These are phyloP conservation scores for Mamestra configurata DNA, from an alignment of 1,140 invertebrate species.

Conservation along the genomic window DNA sequence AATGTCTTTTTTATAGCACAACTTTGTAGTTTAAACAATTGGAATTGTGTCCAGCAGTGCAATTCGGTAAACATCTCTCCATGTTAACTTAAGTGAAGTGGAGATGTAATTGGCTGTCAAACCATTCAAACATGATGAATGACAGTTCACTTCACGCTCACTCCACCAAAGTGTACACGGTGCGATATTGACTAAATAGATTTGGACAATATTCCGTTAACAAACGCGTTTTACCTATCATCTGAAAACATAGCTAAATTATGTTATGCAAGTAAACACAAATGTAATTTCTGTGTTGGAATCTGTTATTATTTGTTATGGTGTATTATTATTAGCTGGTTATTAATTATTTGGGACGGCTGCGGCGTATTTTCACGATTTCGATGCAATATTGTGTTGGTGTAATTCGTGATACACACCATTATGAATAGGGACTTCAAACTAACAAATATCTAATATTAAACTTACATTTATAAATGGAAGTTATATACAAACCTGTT, in stretches of 20 bases:
- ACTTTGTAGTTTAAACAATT: neutral
- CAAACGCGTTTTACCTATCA: too few species aligned
- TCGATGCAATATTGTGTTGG: neutral
- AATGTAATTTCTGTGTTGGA: neutral
- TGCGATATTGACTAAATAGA: too few species aligned
- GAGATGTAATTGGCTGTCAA: too few species aligned
- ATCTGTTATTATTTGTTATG: neutral
- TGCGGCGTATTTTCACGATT: neutral
- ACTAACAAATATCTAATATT: neutral
- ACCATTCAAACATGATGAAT: too few species aligned
- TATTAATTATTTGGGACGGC: constrained; percentile 12
- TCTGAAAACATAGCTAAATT: neutral
- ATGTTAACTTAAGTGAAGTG: too few species aligned
- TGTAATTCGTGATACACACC: neutral
- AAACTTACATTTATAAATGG: too few species aligned
- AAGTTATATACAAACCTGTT: too few species aligned
- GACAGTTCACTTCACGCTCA: too few species aligned
- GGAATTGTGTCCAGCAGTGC: neutral
- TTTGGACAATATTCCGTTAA: too few species aligned
- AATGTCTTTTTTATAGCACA: neutral
- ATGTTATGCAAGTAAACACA: neutral
- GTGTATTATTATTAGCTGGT: neutral
- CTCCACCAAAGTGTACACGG: too few species aligned
- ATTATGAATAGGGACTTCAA: neutral
- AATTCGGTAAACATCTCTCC: too few species aligned